Percentiles rank a stretch among this genome's conserved stretches.
Conservation (phyloP, 2,113 vertebrate genomes). For the Archocentrus centrarchus region DNA sequence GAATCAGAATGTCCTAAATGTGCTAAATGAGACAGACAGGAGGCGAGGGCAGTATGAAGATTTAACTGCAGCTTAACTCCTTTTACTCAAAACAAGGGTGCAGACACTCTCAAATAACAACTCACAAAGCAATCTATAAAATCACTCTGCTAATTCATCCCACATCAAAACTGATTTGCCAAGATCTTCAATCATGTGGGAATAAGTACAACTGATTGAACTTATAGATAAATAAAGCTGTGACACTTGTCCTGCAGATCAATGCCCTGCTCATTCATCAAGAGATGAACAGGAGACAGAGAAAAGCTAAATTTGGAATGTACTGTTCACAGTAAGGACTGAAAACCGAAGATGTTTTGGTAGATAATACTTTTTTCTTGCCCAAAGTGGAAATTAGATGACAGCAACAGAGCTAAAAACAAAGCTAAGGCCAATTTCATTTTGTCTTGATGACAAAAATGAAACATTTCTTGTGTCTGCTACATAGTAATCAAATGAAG, state of each 20-base stretch:
- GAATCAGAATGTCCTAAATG: constrained; percentile 47
- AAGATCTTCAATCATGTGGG: neutral
- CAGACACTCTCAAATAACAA: constrained; percentile 25
- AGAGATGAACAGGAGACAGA: neutral
- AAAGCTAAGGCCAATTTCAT: constrained; percentile 1
- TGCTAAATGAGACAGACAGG: constrained; percentile 48
- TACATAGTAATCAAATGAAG: constrained; percentile 38
- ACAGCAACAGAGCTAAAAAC: neutral
- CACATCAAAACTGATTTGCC: constrained; percentile 14
- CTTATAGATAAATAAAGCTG: constrained; percentile 28
- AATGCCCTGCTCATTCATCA: constrained; percentile 16
- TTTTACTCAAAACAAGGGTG: constrained; percentile 15
- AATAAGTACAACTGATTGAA: constrained; percentile 20
- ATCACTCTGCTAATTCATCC: neutral
- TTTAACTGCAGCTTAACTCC: neutral
- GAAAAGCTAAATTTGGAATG: neutral
- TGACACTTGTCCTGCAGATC: constrained; percentile 35
- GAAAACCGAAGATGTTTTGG: neutral
- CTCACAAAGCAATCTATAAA: neutral
- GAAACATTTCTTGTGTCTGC: constrained; percentile 36
- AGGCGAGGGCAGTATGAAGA: constrained; percentile 15
- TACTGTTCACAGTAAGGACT: neutral
- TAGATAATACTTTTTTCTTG: neutral
- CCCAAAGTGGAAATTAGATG: neutral
- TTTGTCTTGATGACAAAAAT: constrained; percentile 32